phyloP scores from a whole-genome alignment of 2,113 vertebrate genomes.

The Ellobius talpinus region DNA sequence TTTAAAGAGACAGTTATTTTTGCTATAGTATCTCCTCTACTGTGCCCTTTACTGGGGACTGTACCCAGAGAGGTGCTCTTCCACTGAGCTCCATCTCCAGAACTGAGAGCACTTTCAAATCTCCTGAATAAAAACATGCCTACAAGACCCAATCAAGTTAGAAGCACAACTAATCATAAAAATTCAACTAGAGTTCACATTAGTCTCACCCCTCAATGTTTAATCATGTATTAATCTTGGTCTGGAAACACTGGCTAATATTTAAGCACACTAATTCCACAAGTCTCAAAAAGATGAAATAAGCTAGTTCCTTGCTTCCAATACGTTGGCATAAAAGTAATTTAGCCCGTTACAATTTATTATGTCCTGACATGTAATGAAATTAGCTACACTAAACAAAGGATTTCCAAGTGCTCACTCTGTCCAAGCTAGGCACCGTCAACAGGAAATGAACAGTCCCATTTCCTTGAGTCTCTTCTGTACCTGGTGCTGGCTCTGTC shows the following conservation, averaged over 20 bases:
- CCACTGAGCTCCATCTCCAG: background rate
- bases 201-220: background rate
- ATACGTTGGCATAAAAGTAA: background rate
- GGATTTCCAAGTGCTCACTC: background rate
- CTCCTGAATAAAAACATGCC: background rate
- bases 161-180: background rate
- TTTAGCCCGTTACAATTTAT: background rate
- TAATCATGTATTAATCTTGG: background rate
- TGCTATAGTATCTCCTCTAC: background rate
- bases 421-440: background rate
- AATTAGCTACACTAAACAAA: background rate
- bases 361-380: background rate
- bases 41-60: background rate
- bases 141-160: background rate
- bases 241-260: background rate
- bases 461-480: background rate
- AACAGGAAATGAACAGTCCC: background rate
- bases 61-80: background rate
- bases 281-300: background rate
- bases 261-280: background rate
- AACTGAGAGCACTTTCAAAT: background rate
- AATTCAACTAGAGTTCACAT: background rate
- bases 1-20: constrained; percentile 5
- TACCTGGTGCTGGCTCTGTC: background rate
- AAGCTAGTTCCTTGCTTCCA: background rate